These are phyloP conservation scores for Lucinisca nassula DNA, from an alignment of 2,888 invertebrate species.

Conservation along the genomic window DNA sequence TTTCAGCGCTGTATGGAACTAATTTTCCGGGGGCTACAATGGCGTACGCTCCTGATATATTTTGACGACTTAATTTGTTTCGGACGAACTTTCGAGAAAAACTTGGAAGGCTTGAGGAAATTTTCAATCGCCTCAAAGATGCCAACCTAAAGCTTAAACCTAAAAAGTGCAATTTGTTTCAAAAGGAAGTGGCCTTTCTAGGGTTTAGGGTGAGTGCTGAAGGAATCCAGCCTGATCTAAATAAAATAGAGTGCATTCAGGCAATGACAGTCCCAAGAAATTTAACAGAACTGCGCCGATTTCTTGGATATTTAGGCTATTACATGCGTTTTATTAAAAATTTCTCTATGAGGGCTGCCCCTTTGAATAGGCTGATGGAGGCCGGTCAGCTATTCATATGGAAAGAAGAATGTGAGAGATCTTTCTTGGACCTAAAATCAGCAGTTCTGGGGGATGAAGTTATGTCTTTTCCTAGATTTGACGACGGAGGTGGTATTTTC, in stretches of 20 bases:
- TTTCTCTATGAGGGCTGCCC: conserved; percentile 32
- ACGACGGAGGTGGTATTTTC: conserved; percentile 25
- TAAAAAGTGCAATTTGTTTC: conserved; percentile 48
- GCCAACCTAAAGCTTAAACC: conserved; percentile 60
- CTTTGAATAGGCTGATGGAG: conserved; percentile 38
- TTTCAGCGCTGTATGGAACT: conserved; percentile 70
- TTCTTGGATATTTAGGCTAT: conserved; percentile 48
- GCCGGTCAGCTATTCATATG: conserved; percentile 49
- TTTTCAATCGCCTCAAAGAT: conserved; percentile 40
- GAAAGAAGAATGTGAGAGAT: conserved; percentile 41
- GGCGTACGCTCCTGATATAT: conserved; percentile 50
- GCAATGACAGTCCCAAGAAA: conserved; percentile 37
- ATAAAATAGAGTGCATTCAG: conserved; percentile 32
- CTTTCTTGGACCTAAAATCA: conserved; percentile 52
- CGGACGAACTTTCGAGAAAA: conserved; percentile 37
- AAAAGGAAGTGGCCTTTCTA: conserved; percentile 45
- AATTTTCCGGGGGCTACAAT: conserved; percentile 60
- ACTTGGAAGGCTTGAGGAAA: conserved; percentile 39
- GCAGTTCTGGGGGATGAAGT: conserved; percentile 45
- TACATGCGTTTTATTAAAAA: conserved; percentile 51
- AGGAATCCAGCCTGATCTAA: conserved; percentile 43
- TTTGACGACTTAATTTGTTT: conserved; percentile 71
- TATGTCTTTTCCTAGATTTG: conserved; percentile 31
- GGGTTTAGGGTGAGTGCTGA: conserved; percentile 47
- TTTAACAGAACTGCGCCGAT: conserved; percentile 8